These are phyloP conservation scores for Conger conger DNA, from an alignment of 2,113 vertebrate species.

Conservation along the genomic window DNA sequence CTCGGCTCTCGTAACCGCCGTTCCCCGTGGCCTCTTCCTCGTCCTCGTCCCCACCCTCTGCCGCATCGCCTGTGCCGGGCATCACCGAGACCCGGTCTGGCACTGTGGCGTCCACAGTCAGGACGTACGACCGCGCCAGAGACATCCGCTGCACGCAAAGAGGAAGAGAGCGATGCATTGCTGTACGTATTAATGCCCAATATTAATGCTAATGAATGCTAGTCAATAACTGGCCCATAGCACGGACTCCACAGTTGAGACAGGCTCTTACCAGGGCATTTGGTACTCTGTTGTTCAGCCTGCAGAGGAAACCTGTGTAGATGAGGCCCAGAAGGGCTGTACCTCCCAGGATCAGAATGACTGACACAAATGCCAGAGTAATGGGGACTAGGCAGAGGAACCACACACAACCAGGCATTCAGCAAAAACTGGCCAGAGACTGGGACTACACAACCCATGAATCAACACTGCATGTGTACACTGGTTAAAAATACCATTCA, in stretches of 20 bases:
- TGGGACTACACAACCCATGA: background rate
- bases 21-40: constrained; percentile 27
- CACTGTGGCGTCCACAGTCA: constrained; percentile 24
- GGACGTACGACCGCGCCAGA: constrained; percentile 6
- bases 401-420: background rate
- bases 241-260: background rate
- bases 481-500: background rate
- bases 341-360: background rate
- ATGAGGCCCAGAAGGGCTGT: background rate
- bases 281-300: constrained; percentile 40
- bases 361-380: constrained; percentile 1
- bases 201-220: too few species aligned
- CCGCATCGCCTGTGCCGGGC: background rate
- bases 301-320: constrained; percentile 55
- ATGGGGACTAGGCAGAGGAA: constrained; percentile 36
- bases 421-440: background rate
- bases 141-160: constrained; percentile 13
- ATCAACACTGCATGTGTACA: background rate
- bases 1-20: constrained; percentile 39
- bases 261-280: constrained; percentile 35
- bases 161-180: background rate
- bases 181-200: too few species aligned
- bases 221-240: too few species aligned
- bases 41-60: constrained; percentile 12
- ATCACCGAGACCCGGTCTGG: constrained; percentile 30